Percentiles rank a stretch among this genome's conserved stretches.
Conservation (phyloP, 2,113 vertebrate species). For the Drymodes brunneopygia region DNA sequence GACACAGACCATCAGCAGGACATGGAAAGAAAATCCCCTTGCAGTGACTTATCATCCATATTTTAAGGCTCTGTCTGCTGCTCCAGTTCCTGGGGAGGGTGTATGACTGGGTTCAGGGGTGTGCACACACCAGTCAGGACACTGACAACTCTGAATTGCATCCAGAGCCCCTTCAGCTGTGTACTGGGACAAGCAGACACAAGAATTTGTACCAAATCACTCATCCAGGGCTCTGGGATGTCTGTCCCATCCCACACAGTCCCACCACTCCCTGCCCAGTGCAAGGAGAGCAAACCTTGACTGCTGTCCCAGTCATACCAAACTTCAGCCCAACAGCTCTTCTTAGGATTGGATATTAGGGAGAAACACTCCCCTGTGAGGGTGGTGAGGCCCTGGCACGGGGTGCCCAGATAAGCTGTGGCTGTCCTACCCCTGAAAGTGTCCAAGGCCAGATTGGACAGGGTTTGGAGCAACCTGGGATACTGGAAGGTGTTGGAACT, state of each 20-base stretch:
- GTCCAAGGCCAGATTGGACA: accelerated
- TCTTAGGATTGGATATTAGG: neutral
- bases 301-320: neutral
- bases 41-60: neutral
- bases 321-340: neutral
- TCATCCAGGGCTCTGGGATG: neutral
- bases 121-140: neutral
- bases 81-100: neutral
- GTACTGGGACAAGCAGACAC: neutral
- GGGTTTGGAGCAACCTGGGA: neutral
- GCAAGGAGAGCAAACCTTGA: neutral
- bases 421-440: neutral
- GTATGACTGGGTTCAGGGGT: no score
- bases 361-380: neutral
- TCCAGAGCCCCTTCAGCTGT: neutral
- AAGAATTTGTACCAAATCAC: neutral
- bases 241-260: neutral
- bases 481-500: neutral
- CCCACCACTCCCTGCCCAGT: neutral
- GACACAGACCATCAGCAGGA: neutral
- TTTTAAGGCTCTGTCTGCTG: neutral
- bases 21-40: neutral
- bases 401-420: neutral
- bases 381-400: neutral
- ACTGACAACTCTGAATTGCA: neutral